A percentile compares a stretch with the other conserved stretches of the same genome.
These are phyloP conservation scores for Larimichthys polyactis DNA, from an alignment of 2,113 vertebrate genomes.

Conservation along the genomic window DNA sequence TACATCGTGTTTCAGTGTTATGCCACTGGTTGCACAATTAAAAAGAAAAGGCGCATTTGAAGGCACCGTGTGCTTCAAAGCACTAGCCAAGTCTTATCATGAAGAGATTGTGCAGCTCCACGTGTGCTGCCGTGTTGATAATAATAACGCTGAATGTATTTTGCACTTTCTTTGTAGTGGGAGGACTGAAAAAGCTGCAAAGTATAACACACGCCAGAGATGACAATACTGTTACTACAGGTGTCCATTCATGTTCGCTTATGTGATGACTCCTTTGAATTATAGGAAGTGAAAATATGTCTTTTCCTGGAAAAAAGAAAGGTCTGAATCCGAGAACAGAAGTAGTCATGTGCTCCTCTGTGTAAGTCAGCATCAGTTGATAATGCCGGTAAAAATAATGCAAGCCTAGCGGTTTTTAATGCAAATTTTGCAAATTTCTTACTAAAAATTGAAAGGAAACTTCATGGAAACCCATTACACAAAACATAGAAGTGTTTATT, in stretches of 20 bases:
- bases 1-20: background rate
- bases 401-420: background rate
- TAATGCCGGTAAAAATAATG: background rate
- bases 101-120: background rate
- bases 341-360: background rate
- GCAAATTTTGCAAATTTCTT: background rate
- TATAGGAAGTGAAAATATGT: background rate
- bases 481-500: background rate
- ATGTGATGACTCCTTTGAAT: background rate
- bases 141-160: background rate
- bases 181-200: background rate
- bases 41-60: background rate
- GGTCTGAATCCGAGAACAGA: background rate
- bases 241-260: background rate
- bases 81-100: background rate
- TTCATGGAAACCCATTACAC: background rate
- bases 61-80: background rate
- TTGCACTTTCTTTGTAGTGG: background rate
- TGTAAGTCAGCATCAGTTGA: no score
- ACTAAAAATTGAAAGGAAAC: background rate
- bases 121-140: background rate
- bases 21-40: background rate
- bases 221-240: background rate
- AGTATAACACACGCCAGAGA: conserved; percentile 9
- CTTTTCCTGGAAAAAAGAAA: background rate